Evolutionary conservation across 1,140 invertebrate species (phyloP).

Genomic region (Nasonia giraulti): DNA sequence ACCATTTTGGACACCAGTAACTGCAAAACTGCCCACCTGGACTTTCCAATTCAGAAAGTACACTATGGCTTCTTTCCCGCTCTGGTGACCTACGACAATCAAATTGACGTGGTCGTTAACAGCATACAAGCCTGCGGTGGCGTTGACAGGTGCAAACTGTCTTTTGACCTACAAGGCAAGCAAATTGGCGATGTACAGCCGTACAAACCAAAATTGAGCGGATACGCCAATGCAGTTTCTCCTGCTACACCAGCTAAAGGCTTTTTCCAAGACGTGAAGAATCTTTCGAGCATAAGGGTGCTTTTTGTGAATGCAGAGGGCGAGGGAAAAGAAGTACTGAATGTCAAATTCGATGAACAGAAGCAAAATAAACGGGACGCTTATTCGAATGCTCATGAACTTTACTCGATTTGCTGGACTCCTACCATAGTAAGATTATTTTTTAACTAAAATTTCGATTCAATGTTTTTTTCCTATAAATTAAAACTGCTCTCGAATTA

Average conservation of each 20-base stretch:
- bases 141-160: neutral
- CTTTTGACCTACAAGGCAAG: neutral
- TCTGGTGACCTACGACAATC: neutral
- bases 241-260: neutral
- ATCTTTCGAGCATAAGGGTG: neutral
- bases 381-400: slow-evolving; percentile 7
- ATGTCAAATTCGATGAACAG: neutral
- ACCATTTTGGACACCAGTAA: neutral
- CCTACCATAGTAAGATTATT: neutral
- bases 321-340: neutral
- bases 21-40: neutral
- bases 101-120: slow-evolving; percentile 13
- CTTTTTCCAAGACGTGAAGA: neutral
- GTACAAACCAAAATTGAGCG: neutral
- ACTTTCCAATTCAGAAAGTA: slow-evolving; percentile 7
- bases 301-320: neutral
- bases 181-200: slow-evolving; percentile 7
- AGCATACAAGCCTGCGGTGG: neutral
- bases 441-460: no score
- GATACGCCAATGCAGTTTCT: slow-evolving; percentile 24
- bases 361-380: neutral
- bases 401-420: neutral
- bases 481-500: no score
- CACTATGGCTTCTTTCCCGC: neutral
- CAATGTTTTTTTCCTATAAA: neutral